phyloP scores from a whole-genome alignment of 2,888 invertebrate species.

The Chymomyza amoena region DNA sequence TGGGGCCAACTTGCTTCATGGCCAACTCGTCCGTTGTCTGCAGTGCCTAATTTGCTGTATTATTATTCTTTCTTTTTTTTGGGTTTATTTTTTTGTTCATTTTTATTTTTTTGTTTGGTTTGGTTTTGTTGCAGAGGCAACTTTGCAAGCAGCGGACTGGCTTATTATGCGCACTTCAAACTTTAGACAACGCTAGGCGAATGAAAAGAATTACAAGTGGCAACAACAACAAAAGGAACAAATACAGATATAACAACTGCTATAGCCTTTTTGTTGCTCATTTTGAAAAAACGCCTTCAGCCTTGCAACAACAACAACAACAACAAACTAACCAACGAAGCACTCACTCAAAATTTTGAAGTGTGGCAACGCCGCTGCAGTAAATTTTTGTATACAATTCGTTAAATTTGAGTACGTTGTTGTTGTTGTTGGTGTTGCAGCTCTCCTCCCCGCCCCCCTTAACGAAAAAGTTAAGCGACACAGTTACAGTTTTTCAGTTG shows the following conservation, averaged over 20 bases:
- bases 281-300: constrained; percentile 56
- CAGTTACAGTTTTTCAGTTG: constrained; percentile 51
- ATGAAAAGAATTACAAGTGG: neutral
- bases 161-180: constrained; percentile 73
- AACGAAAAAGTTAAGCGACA: constrained; percentile 60
- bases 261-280: constrained; percentile 61
- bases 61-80: neutral
- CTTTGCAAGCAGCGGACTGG: constrained; percentile 21
- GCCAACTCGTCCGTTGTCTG: constrained; percentile 39
- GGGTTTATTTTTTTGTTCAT: no score
- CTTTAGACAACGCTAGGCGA: constrained; percentile 59
- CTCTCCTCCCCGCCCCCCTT: constrained; percentile 13
- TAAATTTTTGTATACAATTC: constrained; percentile 69
- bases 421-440: constrained; percentile 25
- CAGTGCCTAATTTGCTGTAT: constrained; percentile 60
- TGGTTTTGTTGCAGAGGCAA: constrained; percentile 25
- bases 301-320: constrained; percentile 1
- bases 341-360: constrained; percentile 1
- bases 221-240: constrained; percentile 15
- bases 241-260: neutral
- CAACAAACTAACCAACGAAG: constrained; percentile 8
- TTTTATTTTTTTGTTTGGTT: no score
- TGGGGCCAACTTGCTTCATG: constrained; percentile 5
- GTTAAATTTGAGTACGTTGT: constrained; percentile 57
- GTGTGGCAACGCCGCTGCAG: constrained; percentile 64